phyloP scores from a whole-genome alignment of 2,888 invertebrate species.

The Caenorhabditis sp. region DNA sequence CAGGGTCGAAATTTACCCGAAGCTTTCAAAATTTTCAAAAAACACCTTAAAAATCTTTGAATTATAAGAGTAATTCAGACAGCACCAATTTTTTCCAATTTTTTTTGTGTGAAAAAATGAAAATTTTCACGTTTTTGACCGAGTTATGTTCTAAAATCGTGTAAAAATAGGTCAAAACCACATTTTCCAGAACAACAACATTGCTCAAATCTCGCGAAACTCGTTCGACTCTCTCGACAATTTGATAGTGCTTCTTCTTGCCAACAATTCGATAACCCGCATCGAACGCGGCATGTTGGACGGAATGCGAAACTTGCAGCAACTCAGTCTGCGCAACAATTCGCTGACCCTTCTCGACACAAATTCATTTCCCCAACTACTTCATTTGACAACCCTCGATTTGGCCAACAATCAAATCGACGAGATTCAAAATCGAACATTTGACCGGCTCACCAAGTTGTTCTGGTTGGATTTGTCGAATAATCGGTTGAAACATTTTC shows the following conservation, averaged over 20 bases:
- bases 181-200: slow-evolving; percentile 70
- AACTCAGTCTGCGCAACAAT: slow-evolving; percentile 61
- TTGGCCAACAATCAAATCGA: slow-evolving; percentile 79
- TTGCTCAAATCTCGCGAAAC: slow-evolving; percentile 64
- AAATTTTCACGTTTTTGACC: too few species aligned
- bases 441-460: slow-evolving; percentile 52
- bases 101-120: too few species aligned
- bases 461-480: slow-evolving; percentile 68
- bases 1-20: too few species aligned
- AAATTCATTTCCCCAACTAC: slow-evolving; percentile 55
- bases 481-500: slow-evolving; percentile 58
- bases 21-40: too few species aligned
- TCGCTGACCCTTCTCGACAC: slow-evolving; percentile 48
- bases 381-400: slow-evolving; percentile 61
- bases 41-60: too few species aligned
- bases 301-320: slow-evolving; percentile 78
- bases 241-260: slow-evolving; percentile 81
- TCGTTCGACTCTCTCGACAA: slow-evolving; percentile 74
- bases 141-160: too few species aligned
- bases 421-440: slow-evolving; percentile 76
- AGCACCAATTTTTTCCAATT: too few species aligned
- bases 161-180: too few species aligned
- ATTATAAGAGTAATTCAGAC: too few species aligned
- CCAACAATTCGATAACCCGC: slow-evolving; percentile 82
- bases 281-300: slow-evolving; percentile 73